Evolutionary conservation across 2,113 vertebrate species (phyloP).

Genomic region (Anthoscopus minutus): DNA sequence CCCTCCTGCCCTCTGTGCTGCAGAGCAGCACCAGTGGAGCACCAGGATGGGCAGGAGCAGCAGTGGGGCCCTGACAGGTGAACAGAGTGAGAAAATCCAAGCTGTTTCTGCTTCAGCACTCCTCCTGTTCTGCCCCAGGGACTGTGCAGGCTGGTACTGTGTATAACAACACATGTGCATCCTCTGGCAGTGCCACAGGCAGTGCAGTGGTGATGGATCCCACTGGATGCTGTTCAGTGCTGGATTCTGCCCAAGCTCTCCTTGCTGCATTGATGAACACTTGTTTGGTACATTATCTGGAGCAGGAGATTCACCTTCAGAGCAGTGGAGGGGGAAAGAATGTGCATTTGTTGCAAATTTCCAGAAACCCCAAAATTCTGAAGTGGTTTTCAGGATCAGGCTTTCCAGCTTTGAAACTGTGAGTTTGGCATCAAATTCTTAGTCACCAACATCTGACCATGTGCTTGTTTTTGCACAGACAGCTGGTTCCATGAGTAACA

Average conservation of each 20-base stretch:
- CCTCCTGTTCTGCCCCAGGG: not conserved
- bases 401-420: not conserved
- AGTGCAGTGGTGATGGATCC: not conserved
- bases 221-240: not conserved
- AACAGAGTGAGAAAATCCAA: not conserved
- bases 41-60: not conserved
- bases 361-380: not conserved
- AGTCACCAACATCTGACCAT: not conserved
- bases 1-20: not conserved
- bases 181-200: not conserved
- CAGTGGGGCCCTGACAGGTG: not conserved
- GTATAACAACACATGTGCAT: not conserved
- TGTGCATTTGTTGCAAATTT: accelerated
- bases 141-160: not conserved
- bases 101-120: not conserved
- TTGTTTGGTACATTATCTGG: not conserved
- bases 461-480: not conserved
- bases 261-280: not conserved
- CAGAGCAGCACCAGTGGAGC: not conserved
- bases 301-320: not conserved
- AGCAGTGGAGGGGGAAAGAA: not conserved
- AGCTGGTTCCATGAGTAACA: not conserved
- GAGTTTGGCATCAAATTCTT: not conserved
- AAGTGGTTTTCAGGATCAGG: not conserved
- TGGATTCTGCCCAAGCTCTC: not conserved